Percentiles rank a stretch among this genome's conserved stretches.
Evolutionary conservation across 2,797 vertebrate species (phyloP).

Genomic region (Mus caroli): DNA sequence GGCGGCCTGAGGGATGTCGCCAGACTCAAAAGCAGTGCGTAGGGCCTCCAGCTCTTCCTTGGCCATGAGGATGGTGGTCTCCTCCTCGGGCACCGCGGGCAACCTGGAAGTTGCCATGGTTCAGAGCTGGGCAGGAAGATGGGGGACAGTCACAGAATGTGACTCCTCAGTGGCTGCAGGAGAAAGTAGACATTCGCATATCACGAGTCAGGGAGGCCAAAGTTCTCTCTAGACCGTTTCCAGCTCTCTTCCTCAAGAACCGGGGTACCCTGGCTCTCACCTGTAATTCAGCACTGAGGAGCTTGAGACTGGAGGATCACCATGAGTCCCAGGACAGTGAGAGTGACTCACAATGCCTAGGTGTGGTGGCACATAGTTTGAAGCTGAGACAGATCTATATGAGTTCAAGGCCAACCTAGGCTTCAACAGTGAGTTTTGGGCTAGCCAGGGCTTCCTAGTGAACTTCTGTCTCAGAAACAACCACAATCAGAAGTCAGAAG

Average conservation of each 20-base stretch:
- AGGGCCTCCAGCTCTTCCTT: conserved; percentile 87
- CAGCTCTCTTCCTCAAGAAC: not conserved
- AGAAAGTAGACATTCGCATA: not conserved
- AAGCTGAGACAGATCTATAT: not conserved
- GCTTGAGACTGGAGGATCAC: not conserved
- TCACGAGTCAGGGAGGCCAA: not conserved
- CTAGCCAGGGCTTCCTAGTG: not conserved
- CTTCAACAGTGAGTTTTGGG: not conserved
- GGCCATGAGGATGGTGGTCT: conserved; percentile 87
- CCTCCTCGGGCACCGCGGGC: conserved; percentile 42
- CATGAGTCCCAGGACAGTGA: not conserved
- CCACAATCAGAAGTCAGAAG: too few species aligned
- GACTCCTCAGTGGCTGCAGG: conserved; percentile 56
- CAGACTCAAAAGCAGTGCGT: conserved; percentile 80
- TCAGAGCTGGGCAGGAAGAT: conserved; percentile 12
- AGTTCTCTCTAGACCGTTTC: not conserved
- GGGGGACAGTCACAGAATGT: conserved; percentile 32
- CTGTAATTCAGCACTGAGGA: too few species aligned
- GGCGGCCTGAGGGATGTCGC: conserved; percentile 83
- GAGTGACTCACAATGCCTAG: not conserved
- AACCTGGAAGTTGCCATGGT: conserved; percentile 62
- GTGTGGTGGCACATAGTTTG: not conserved
- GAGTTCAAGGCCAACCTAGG: not conserved
- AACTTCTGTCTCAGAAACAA: not conserved
- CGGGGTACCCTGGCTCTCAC: not conserved